Evolutionary conservation across 2,888 invertebrate species (phyloP), one percentile per base, ranked within the genome.

Genomic region (Limnephilus rhombicus): DNA sequence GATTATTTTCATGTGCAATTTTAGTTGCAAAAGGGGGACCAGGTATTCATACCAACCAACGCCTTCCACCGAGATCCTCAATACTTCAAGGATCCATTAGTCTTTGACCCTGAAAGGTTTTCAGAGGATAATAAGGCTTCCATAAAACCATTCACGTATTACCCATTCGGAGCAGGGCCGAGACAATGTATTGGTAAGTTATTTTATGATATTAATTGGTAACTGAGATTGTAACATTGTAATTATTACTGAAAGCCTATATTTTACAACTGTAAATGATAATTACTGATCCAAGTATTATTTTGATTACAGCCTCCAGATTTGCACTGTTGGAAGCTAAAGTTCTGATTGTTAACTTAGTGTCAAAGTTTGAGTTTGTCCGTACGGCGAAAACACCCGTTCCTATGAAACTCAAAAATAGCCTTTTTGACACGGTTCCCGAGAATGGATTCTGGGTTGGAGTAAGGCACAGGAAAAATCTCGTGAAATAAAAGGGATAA

Each of bases 141-240:
- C 41, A 94, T 94, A 13, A 93, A 94, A 90, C 94, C 94, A 5
- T 94, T 94, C 85, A 93, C 94, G 11, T 95, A 94, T 91, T 80
- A 94, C 12, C 94, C 95, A 4, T 95, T 95, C 92, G 95, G 95
- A 18, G 53, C 92, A 12, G 95, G 95, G 7, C 95, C 94, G 11
- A 92, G 94, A 90, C 94, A 94, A 89, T 95, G 95, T 88, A 94
- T 95, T 87, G 95, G 94, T 94, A 93, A 88, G 86, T 49, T 45
- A 4, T 37, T 68, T 68, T 68, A 68, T 24, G 24, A 24, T n/a
- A 68, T 68, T 24, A 15, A n/a, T 68, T 24, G 4, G 7, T 9
- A 24, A 24, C 18, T 3, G 53, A 68, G 24, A 24, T 68, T 68
- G 9, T 68, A 24, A 68, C 9, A 68, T n/a, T 68, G 24, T 24